Base-by-base conservation (phyloP, 2,797 vertebrate genomes). In the Emys orbicularis region DNA sequence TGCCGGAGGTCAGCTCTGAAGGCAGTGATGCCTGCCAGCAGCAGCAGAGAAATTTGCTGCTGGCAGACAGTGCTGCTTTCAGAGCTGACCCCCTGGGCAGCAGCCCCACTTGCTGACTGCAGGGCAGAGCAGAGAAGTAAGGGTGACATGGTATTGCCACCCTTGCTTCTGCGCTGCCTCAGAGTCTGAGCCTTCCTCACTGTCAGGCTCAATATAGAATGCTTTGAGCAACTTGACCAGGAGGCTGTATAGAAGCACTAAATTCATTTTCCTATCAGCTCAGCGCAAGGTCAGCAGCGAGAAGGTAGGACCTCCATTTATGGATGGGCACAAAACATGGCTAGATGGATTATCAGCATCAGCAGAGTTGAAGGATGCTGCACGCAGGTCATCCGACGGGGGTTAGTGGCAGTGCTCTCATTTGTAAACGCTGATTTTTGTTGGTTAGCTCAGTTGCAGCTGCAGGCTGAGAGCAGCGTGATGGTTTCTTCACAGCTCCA, bases 221-320 rank as follows among this genome's bases (percentile, higher is more conserved):
- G 53, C 91, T 96, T 96, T 81, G 88, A 95, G 91, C 90, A 92
- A 80, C 95, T 96, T 94, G 95, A 94, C 95, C 87, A 0, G 94
- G 90, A 93, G 86, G 61, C 57, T 94, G 83, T 94, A 80, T 84
- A 90, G 88, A 96, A 96, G 74, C 74, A 97, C 95, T 93, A 96
- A 96, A 96, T 94, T 54, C 95, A 94, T 94, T 93, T 96, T 88
- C 44, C 12, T 81, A 31, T 59, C 27, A 29, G 29, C 29, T 59
- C 57, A 50, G 92, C 84, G 52, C 29, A 4, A 0, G 85, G 41
- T 31, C 5, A 0, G 1, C 4, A 21, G 37, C 0, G 1, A 89
- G 88, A 41, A 52, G 84, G 12, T 88, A 27, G 19, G n/a, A 34
- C 3, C 68, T 25, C 5, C 49, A 52, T 25, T 8, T 57, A 49